phyloP scores from a whole-genome alignment of 2,113 vertebrate species.

The Lagopus muta region DNA sequence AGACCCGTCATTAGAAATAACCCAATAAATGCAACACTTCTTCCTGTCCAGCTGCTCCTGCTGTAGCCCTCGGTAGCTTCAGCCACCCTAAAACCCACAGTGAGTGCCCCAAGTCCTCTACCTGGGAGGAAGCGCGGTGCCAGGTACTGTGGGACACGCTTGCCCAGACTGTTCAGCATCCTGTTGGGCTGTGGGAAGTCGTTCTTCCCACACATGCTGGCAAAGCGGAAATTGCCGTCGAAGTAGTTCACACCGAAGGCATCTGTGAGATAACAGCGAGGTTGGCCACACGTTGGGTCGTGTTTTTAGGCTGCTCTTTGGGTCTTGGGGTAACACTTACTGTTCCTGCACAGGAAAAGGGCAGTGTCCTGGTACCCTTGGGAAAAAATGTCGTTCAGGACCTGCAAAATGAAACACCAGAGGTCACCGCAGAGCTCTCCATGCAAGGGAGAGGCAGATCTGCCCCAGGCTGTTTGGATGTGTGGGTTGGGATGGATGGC shows the following conservation, averaged over 20 bases:
- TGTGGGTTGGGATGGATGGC: neutral
- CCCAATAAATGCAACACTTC: neutral
- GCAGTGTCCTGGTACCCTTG: constrained; percentile 79
- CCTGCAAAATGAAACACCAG: constrained; percentile 47
- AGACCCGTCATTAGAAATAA: neutral
- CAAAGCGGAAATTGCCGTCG: constrained; percentile 39
- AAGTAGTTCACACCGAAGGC: constrained; percentile 60
- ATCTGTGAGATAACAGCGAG: neutral
- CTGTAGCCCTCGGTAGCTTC: neutral
- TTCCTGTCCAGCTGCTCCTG: neutral
- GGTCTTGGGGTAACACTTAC: constrained; percentile 67
- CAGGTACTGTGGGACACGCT: neutral
- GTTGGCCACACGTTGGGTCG: neutral
- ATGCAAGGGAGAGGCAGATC: neutral
- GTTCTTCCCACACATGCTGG: constrained; percentile 40
- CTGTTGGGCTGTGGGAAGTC: neutral
- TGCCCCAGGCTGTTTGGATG: neutral
- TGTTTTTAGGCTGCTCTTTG: rapidly evolving
- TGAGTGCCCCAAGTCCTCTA: neutral
- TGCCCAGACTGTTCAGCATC: rapidly evolving
- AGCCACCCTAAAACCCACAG: neutral
- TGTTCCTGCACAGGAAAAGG: constrained; percentile 77
- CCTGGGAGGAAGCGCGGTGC: constrained; percentile 41
- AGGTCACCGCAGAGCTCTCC: neutral
- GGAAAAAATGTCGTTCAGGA: constrained; percentile 75